Evolutionary conservation across 2,797 vertebrate species (phyloP).

Genomic region (Protonibea diacanthus): DNA sequence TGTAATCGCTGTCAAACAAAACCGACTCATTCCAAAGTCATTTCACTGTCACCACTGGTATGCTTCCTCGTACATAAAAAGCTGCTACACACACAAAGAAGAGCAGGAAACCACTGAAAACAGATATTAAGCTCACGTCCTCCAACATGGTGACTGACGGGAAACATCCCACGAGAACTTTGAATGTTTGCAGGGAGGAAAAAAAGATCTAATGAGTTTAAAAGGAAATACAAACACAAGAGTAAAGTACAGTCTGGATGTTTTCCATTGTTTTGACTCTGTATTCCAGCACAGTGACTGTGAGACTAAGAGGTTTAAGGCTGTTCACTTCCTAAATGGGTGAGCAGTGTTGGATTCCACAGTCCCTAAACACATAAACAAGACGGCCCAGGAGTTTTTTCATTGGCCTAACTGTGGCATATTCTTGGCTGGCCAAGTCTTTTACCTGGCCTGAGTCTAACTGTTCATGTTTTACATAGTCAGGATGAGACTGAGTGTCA

Average conservation of each 20-base stretch:
- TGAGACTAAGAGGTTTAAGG: background rate
- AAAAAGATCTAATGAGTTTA: background rate
- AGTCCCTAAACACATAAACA: background rate
- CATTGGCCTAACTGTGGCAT: background rate
- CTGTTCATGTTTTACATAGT: background rate
- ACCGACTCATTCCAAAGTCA: conserved; percentile 1
- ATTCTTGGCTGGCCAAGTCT: background rate
- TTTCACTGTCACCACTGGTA: background rate
- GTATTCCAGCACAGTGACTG: background rate
- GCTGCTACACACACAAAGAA: background rate
- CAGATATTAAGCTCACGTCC: conserved; percentile 11
- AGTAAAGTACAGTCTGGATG: background rate
- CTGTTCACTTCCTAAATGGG: background rate
- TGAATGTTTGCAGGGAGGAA: background rate
- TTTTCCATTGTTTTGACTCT: background rate
- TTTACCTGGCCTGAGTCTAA: background rate
- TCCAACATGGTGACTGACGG: background rate
- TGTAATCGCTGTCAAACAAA: background rate
- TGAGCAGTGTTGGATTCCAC: background rate
- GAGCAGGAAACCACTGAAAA: conserved; percentile 9
- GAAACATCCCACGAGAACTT: conserved; percentile 5
- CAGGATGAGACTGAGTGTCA: background rate
- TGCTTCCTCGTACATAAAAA: background rate
- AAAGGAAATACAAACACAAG: background rate
- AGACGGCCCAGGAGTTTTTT: background rate